phyloP scores from a whole-genome alignment of 1,140 invertebrate species.

The Aphis gossypii region DNA sequence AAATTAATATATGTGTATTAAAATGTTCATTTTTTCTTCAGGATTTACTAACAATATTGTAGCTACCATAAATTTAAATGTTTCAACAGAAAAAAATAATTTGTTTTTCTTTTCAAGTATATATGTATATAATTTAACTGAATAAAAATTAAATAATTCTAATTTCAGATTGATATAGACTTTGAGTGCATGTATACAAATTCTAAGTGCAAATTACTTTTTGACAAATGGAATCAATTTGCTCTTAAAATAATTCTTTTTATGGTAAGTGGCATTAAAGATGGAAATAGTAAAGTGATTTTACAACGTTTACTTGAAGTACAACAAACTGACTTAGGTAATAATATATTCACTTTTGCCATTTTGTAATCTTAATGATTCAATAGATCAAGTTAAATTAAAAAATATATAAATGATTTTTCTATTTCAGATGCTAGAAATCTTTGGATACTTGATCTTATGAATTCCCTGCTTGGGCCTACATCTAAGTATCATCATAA shows the following conservation, averaged over 20 bases:
- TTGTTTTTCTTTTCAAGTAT: no score
- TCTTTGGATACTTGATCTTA: neutral
- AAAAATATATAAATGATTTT: neutral
- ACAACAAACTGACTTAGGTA: neutral
- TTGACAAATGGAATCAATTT: constrained; percentile 1
- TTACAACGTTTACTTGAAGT: neutral
- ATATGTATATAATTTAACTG: no score
- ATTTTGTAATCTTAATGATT: no score
- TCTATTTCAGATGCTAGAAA: neutral
- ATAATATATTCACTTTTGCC: neutral
- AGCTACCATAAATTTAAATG: no score
- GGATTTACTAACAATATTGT: no score
- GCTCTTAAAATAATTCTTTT: neutral
- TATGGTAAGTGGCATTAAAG: neutral
- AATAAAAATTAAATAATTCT: constrained; percentile 3
- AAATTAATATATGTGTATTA: no score
- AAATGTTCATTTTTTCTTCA: no score
- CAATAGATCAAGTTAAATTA: no score
- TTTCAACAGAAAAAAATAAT: no score
- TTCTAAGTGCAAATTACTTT: neutral
- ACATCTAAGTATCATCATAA: constrained; percentile 25
- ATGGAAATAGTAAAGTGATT: constrained; percentile 20
- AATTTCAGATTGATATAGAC: constrained; percentile 45
- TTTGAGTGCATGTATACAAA: neutral
- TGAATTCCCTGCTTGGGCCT: neutral